These are phyloP conservation scores for Novumbra hubbsi DNA, from an alignment of 2,797 vertebrate species.

Conservation along the genomic window DNA sequence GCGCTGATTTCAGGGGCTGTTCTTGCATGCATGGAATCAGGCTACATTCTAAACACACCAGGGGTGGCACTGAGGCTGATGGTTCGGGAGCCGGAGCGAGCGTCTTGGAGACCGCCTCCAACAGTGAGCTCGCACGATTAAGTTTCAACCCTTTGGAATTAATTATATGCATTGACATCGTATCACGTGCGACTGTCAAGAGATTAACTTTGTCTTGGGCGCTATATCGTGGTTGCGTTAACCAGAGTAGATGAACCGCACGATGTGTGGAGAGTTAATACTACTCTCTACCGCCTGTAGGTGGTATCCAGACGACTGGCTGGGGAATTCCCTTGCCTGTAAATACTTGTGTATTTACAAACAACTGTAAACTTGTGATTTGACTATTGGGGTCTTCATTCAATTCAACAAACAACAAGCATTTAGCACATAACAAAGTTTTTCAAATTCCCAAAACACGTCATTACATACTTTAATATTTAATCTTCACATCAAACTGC, in stretches of 20 bases:
- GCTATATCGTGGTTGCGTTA: background rate
- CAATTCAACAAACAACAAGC: background rate
- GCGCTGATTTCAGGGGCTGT: background rate
- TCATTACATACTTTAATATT: background rate
- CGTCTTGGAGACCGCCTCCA: slow-evolving; percentile 8
- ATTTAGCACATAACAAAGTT: background rate
- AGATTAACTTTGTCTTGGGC: background rate
- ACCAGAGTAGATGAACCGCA: background rate
- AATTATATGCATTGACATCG: background rate
- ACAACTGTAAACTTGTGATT: background rate
- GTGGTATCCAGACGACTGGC: slow-evolving; percentile 17
- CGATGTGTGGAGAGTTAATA: background rate
- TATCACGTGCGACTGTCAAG: background rate
- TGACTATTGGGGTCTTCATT: background rate
- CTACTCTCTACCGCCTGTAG: slow-evolving; percentile 14
- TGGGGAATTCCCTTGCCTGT: background rate
- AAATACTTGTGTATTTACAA: background rate
- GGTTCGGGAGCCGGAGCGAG: background rate
- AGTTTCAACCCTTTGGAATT: slow-evolving; percentile 13
- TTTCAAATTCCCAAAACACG: background rate
- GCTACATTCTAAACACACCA: slow-evolving; percentile 15
- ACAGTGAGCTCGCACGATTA: slow-evolving; percentile 20
- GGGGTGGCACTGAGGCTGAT: background rate
- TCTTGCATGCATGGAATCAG: background rate
- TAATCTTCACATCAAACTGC: background rate